Evolutionary conservation across 2,113 vertebrate species (phyloP), one percentile per base, ranked within the genome.

Genomic region (Sturnira hondurensis): DNA sequence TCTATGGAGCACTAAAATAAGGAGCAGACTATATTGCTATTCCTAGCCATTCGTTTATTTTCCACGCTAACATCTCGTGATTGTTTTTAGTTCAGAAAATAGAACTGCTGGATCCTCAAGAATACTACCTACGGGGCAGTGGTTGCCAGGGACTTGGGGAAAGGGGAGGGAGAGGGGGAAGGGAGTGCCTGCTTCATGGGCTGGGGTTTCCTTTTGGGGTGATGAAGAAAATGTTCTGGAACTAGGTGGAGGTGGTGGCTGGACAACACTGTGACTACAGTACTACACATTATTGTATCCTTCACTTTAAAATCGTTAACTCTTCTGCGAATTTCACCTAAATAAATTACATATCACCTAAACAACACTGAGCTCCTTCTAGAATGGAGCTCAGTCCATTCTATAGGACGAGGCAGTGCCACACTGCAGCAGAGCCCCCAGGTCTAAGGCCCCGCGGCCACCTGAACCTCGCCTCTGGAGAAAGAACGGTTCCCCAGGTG

Each of bases 51-150:
- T 52, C 24, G 70, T 67, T 80, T 70, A 58, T 89, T 97, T 93
- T 90, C 31, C 22, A 16, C 41, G 85, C 63, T 67, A 16, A 33
- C 65, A 47, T 74, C 61, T 76, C 52, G 31, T 1, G 36, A 26
- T 76, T 63, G 26, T 33, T 86, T 73, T 45, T 45, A 56, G 47
- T 52, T 92, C 65, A 63, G 80, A 93, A 94, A 94, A 76, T 6
- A 84, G 89, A 86, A 71, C 20, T 56, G 22, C 12, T 41, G 45
- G 61, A 87, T 77, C 87, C 77, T 96, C 76, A 90, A 45, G 96
- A 95, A 54, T 22, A 50, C 33, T 6, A 43, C 41, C 68, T 65
- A n/a, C 65, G 82, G 33, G 16, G 4, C 3, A 24, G 61, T 31
- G 41, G n/a, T 19, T 83, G 80, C 80, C 68, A 63, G 47, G 61